Percentiles rank a stretch among this genome's conserved stretches.
Conservation (phyloP, 2,797 vertebrate genomes). For the Chanos chanos region DNA sequence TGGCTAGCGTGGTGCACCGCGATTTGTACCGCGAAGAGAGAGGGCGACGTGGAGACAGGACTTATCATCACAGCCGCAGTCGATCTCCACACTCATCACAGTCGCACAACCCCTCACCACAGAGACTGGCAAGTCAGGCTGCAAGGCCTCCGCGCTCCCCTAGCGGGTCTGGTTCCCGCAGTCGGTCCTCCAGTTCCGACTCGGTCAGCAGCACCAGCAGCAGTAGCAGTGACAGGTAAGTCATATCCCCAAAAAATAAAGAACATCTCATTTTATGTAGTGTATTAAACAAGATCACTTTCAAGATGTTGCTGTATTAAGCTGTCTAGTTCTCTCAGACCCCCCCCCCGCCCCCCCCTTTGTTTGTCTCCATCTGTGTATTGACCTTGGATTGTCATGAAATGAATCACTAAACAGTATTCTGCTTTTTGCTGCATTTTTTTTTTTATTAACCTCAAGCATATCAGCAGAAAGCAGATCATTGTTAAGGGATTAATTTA, state of each 20-base stretch:
- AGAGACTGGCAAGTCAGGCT: conserved; percentile 86
- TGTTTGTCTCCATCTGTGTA: too few species aligned
- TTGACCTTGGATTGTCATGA: too few species aligned
- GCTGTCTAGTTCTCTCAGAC: too few species aligned
- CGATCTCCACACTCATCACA: conserved; percentile 92
- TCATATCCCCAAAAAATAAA: conserved; percentile 3
- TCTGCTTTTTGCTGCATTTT: too few species aligned
- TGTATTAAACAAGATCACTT: too few species aligned
- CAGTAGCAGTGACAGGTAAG: conserved; percentile 97
- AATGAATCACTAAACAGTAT: too few species aligned
- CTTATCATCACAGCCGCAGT: conserved; percentile 92
- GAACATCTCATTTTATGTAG: too few species aligned
- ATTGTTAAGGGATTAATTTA: too few species aligned
- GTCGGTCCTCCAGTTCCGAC: conserved; percentile 95
- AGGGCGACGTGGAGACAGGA: conserved; percentile 86
- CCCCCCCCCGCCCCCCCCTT: too few species aligned
- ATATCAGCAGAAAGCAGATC: too few species aligned
- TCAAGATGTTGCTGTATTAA: too few species aligned
- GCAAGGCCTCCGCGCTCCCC: conserved; percentile 81
- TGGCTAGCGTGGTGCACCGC: conserved; percentile 96
- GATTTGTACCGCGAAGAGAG: conserved; percentile 96
- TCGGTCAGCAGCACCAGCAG: conserved; percentile 98
- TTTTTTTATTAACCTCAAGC: too few species aligned
- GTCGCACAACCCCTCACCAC: conserved; percentile 91
- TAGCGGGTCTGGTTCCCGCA: conserved; percentile 88